A percentile compares a stretch with the other conserved stretches of the same genome.
These are phyloP conservation scores for Brachionus koreanus DNA, from an alignment of 1,140 invertebrate genomes.

Conservation along the genomic window DNA sequence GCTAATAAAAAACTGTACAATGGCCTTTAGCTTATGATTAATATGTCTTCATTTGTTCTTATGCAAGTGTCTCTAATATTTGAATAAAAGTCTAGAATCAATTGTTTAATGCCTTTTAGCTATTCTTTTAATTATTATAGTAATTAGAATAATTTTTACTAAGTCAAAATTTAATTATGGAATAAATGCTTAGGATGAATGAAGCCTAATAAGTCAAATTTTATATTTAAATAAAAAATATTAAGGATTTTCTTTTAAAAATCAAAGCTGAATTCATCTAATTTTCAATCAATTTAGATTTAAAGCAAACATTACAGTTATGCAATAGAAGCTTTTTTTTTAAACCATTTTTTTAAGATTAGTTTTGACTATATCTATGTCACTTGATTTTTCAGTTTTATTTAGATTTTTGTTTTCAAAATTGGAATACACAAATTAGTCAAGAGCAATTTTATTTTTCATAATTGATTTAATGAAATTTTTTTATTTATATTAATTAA, in stretches of 20 bases:
- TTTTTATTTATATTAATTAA: background rate
- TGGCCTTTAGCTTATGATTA: background rate
- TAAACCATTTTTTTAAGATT: background rate
- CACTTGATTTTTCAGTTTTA: background rate
- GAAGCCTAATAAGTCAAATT: background rate
- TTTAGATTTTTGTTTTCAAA: background rate
- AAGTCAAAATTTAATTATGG: background rate
- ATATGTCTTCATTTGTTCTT: constrained; percentile 12
- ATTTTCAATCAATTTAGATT: background rate
- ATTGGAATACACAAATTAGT: background rate
- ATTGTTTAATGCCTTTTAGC: background rate
- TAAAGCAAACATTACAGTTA: background rate
- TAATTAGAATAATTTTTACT: background rate
- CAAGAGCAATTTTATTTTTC: background rate
- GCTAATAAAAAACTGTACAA: background rate
- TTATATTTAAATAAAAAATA: background rate
- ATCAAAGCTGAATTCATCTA: background rate
- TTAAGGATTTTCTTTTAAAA: background rate
- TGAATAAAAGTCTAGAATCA: background rate
- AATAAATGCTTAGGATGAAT: background rate
- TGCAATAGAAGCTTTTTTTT: background rate
- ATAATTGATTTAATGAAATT: background rate
- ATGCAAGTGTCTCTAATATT: background rate
- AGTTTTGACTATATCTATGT: background rate
- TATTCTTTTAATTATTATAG: background rate